Evolutionary conservation across 2,888 invertebrate species (phyloP), one percentile per base, ranked within the genome.

Genomic region (Latrodectus hesperus): DNA sequence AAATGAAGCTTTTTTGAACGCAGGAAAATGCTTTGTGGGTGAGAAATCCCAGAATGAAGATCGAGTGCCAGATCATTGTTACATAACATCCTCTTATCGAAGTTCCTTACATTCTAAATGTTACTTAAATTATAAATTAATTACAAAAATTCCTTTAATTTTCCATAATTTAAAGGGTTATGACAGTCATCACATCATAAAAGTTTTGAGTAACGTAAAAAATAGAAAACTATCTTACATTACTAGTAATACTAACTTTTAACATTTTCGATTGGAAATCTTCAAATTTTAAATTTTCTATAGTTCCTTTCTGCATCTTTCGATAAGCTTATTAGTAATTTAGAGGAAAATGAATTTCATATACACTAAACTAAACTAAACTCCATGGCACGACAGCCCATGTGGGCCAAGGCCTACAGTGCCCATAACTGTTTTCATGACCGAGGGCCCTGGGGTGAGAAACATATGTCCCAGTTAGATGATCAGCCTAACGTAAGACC

Each of bases 161-260:
- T 73, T 73, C 52, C 52, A 49, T 60, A 60, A 60, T 60, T 60
- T 60, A 11, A 60, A 60, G 52, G 16, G 55, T 4, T 73, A 73
- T 73, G 73, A 73, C 52, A n/a, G 38, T n/a, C 73, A 73, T 51
- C 5, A 38, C 6, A 51, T 73, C 5, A 73, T 73, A 55, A 52
- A 51, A 14, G 26, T n/a, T 11, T 22, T 73, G 22, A 49, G 51
- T 9, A 17, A 51, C 8, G n/a, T 22, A 9, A 52, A 53, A 10
- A 53, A 51, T n/a, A 52, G 17, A 17, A 9, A 14, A n/a, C 4
- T 71, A 14, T 71, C 49, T 9, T 14, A 9, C 22, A 38, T 71
- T 10, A 6, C 9, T 26, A 71, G 16, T 71, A 71, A 9, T 22
- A 38, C 17, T 1, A 26, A 9, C 26, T 38, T 4, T 11, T 70